Conservation (phyloP, 2,797 vertebrate genomes). For the Lophotriccus pileatus region DNA sequence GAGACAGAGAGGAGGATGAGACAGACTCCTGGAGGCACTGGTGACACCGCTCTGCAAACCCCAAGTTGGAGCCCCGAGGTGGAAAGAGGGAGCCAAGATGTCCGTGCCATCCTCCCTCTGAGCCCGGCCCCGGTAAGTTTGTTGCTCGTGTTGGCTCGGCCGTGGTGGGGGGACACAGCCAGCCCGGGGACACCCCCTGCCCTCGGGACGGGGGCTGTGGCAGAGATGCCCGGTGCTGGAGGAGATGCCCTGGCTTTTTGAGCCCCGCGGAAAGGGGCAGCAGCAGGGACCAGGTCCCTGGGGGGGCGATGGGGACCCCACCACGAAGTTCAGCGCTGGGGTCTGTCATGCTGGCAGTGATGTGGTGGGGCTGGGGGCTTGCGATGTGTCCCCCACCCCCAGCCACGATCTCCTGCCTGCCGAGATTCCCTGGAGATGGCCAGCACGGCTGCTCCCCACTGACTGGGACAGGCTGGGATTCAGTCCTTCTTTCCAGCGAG, state of each 20-base stretch:
- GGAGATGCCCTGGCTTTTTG: background rate
- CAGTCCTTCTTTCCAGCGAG: background rate
- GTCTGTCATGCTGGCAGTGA: accelerated
- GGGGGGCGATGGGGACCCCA: background rate
- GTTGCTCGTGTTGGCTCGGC: background rate
- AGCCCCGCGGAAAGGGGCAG: accelerated
- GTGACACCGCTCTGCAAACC: background rate
- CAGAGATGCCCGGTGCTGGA: background rate
- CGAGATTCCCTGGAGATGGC: background rate
- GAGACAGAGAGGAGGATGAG: conserved; percentile 48
- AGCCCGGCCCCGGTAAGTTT: conserved; percentile 31
- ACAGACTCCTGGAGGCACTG: conserved; percentile 47
- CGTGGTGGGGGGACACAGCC: background rate
- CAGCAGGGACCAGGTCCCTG: background rate
- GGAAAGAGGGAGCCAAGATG: background rate
- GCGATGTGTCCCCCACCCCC: accelerated
- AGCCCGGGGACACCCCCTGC: background rate
- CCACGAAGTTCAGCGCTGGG: background rate
- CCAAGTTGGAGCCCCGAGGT: background rate
- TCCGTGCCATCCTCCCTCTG: background rate
- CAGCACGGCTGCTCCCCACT: background rate
- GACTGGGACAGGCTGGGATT: background rate
- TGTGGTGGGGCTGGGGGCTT: background rate
- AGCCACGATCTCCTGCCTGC: background rate
- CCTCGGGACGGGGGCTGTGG: accelerated